Evolutionary conservation across 2,113 vertebrate genomes (phyloP).

Genomic region (Centropus bengalensis): DNA sequence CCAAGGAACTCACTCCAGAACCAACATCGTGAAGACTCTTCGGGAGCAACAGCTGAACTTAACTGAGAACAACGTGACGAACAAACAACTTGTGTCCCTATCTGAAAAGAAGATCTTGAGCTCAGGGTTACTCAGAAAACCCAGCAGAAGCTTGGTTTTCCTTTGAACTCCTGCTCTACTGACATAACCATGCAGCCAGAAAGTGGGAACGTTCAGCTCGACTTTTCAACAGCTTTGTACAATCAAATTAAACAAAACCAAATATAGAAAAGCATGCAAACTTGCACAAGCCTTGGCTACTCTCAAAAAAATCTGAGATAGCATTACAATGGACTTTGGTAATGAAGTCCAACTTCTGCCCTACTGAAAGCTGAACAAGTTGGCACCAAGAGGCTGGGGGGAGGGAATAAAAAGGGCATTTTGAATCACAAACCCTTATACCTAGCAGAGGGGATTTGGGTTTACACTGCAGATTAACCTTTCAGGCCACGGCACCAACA

Average conservation of each 20-base stretch:
- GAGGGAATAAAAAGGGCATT: not conserved
- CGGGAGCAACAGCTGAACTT: not conserved
- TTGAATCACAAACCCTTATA: not conserved
- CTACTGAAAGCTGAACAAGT: conserved; percentile 11
- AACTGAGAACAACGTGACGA: not conserved
- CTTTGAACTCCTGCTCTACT: not conserved
- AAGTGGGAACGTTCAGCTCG: conserved; percentile 27
- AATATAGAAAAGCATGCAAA: conserved; percentile 74
- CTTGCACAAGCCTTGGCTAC: conserved; percentile 58
- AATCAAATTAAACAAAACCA: conserved; percentile 73
- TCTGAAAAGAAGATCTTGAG: not conserved
- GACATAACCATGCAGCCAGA: not conserved
- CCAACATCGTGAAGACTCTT: not conserved
- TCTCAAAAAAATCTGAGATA: conserved; percentile 47
- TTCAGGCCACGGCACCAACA: not conserved
- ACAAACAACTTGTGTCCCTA: not conserved
- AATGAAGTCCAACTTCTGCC: conserved; percentile 48
- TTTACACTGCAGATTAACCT: conserved; percentile 2
- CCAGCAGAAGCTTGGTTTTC: not conserved
- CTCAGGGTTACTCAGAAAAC: not conserved
- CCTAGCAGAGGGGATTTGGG: not conserved
- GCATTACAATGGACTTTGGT: conserved; percentile 54
- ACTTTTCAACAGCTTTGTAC: conserved; percentile 57
- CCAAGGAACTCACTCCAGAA: not conserved
- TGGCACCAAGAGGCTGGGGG: not conserved